phyloP scores from a whole-genome alignment of 2,888 invertebrate species.

The Lampropteryx suffumata region DNA sequence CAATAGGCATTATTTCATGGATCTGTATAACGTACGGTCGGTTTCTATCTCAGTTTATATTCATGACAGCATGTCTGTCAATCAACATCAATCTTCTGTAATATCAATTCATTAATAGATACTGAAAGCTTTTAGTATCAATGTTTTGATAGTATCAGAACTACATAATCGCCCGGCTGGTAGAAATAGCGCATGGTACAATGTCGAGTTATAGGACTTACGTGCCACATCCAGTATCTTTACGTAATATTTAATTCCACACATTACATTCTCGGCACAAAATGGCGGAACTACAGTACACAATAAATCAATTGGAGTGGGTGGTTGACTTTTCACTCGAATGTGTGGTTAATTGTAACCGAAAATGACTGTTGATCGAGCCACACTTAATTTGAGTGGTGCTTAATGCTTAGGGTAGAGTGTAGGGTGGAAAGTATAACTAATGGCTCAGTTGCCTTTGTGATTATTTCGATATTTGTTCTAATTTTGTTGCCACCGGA shows the following conservation, averaged over 20 bases:
- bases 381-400: slow-evolving; percentile 83
- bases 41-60: too few relatives aligned
- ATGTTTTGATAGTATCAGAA: too few relatives aligned
- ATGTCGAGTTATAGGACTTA: not conserved
- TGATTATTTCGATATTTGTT: slow-evolving; percentile 67
- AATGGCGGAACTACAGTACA: slow-evolving; percentile 78
- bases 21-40: too few relatives aligned
- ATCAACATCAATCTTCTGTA: too few relatives aligned
- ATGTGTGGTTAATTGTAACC: slow-evolving; percentile 83
- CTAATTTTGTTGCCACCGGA: slow-evolving; percentile 62
- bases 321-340: slow-evolving; percentile 84
- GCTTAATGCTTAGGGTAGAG: slow-evolving; percentile 66
- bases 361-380: slow-evolving; percentile 83
- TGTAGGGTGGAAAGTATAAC: slow-evolving; percentile 56
- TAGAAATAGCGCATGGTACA: too few relatives aligned
- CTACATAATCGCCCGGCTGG: too few relatives aligned
- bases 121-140: too few relatives aligned
- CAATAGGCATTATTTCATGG: too few relatives aligned
- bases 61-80: too few relatives aligned
- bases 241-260: slow-evolving; percentile 29
- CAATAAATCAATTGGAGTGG: slow-evolving; percentile 83
- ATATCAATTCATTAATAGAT: too few relatives aligned
- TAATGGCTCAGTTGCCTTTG: slow-evolving; percentile 70
- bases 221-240: slow-evolving; percentile 26
- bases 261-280: slow-evolving; percentile 67